Conservation (phyloP, 2,113 vertebrate species). For the Setophaga coronata region DNA sequence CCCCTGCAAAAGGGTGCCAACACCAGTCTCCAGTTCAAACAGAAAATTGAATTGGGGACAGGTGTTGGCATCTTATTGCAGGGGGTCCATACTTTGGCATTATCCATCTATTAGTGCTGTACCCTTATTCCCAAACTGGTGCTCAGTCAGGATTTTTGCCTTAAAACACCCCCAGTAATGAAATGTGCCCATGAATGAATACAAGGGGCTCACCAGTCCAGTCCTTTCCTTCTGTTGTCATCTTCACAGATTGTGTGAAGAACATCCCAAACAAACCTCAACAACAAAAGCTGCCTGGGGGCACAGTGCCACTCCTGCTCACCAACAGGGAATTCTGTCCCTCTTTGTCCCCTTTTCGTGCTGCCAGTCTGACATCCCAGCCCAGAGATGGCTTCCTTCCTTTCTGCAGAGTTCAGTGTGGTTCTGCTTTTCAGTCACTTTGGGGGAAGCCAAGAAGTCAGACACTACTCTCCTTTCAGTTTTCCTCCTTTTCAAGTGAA, state of each 20-base stretch:
- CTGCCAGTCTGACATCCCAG: not conserved
- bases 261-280: not conserved
- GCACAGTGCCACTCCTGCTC: not conserved
- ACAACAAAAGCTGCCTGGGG: not conserved
- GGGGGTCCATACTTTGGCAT: not conserved
- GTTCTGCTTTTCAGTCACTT: constrained; percentile 5
- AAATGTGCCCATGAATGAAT: not conserved
- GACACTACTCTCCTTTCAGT: constrained; percentile 13
- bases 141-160: not conserved
- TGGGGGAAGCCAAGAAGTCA: constrained; percentile 11
- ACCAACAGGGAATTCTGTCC: not conserved
- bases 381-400: constrained; percentile 16
- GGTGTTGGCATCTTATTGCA: no score
- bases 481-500: constrained; percentile 11
- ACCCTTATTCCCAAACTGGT: not conserved
- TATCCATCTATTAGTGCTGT: not conserved
- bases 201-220: not conserved
- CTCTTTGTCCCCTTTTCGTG: not conserved
- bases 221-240: not conserved
- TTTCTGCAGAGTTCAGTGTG: constrained; percentile 8
- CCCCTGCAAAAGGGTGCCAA: no score
- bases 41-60: not conserved
- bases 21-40: not conserved
- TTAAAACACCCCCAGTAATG: not conserved
- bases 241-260: not conserved